Evolutionary conservation across 2,113 vertebrate genomes (phyloP), one percentile per base, ranked within the genome.

Genomic region (Electrona antarctica): DNA sequence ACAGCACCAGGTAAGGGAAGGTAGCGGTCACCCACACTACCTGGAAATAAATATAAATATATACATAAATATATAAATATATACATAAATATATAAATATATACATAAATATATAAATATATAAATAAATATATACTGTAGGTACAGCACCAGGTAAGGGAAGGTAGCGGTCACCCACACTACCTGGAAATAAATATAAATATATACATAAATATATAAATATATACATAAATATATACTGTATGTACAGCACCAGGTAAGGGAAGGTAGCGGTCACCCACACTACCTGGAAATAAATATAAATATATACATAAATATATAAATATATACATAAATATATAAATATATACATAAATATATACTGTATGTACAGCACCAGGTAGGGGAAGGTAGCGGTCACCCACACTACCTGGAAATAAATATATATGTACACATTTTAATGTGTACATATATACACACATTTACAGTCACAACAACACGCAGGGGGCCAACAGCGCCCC

Each of bases 1-100:
- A 78, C 67, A 99, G 94, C 54, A 99, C 93, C 85, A 98, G 79
- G 73, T 99, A 99, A 7, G 97, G 98, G 73, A 99, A 96, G 0
- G 97, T 99, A 56, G 98, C 97, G 56, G 21, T 21, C 56, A 58
- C 3, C 56, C 50, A 52, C 13, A 52, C 50, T 11, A 52, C 33
- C 33, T 41, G 8, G 7, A 52, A 6, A 52, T 52, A 52, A 3
- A 9, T 4, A 52, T 52, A 52, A 13, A 52, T 52, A 13, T 41
- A 41, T 21, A 41, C 4, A 33, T 33, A 33, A 33, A 41, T 41
- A 41, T 41, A 41, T 41, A 41, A 41, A 41, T 41, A 41, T 58
- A 21, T 21, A 21, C 21, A 21, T 21, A 21, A 29, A 58, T 11
- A 10, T 6, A 33, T 33, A 4, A n/a, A n/a, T n/a, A 90, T 3